Conservation (phyloP, 2,888 invertebrate species). For the Polietes domitor region DNA sequence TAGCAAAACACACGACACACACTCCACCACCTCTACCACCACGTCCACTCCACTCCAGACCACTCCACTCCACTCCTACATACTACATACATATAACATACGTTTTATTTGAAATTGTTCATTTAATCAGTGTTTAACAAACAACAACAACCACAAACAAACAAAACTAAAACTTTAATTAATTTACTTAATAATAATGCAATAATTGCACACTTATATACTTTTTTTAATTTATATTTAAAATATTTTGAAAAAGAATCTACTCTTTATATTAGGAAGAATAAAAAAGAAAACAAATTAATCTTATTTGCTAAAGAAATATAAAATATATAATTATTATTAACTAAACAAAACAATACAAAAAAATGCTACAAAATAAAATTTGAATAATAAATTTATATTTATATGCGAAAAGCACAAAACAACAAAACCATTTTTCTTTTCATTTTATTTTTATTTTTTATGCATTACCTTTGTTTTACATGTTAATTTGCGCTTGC, state of each 20-base stretch:
- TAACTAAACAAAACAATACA: slow-evolving; percentile 53
- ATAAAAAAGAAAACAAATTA: slow-evolving; percentile 53
- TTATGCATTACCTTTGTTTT: not conserved
- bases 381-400: slow-evolving; percentile 66
- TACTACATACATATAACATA: slow-evolving; percentile 15
- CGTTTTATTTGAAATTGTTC: slow-evolving; percentile 56
- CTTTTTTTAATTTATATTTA: slow-evolving; percentile 69
- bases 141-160: slow-evolving; percentile 56
- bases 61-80: not conserved
- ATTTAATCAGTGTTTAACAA: slow-evolving; percentile 53
- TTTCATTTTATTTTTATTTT: slow-evolving; percentile 45
- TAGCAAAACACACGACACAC: slow-evolving; percentile 1
- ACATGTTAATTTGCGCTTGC: not conserved
- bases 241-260: slow-evolving; percentile 58
- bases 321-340: slow-evolving; percentile 51
- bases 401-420: slow-evolving; percentile 64
- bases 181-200: slow-evolving; percentile 62
- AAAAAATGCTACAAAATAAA: slow-evolving; percentile 44
- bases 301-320: slow-evolving; percentile 63
- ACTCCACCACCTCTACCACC: slow-evolving; percentile 2
- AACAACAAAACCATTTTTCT: slow-evolving; percentile 45
- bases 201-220: slow-evolving; percentile 58
- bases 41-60: too few species aligned
- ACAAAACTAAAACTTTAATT: slow-evolving; percentile 58
- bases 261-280: slow-evolving; percentile 63